phyloP scores from a whole-genome alignment of 2,113 vertebrate species.

The Poecilia latipinna region DNA sequence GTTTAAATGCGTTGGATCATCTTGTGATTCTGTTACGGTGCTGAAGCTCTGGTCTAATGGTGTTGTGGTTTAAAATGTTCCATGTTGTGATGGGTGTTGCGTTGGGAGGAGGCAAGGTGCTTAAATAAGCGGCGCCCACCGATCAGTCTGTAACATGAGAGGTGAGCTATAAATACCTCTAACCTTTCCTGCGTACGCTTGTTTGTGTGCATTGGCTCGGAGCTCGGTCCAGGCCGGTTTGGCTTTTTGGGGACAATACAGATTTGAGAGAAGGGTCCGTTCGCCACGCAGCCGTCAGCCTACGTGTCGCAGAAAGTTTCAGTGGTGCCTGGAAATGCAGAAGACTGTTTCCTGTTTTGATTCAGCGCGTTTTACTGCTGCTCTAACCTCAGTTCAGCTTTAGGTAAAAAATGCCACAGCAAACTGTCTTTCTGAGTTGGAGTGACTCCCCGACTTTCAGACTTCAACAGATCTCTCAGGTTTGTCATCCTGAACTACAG shows the following conservation, averaged over 20 bases:
- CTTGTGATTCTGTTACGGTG: not conserved
- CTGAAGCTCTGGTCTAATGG: not conserved
- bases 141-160: conserved; percentile 81
- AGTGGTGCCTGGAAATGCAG: conserved; percentile 59
- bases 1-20: not conserved
- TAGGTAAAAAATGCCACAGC: conserved; percentile 63
- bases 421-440: conserved; percentile 48
- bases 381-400: conserved; percentile 25
- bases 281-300: conserved; percentile 8
- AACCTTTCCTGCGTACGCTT: conserved; percentile 76
- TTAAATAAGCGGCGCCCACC: conserved; percentile 76
- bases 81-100: conserved; percentile 37
- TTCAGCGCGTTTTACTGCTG: conserved; percentile 24
- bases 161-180: conserved; percentile 81
- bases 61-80: conserved; percentile 16
- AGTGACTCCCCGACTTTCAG: conserved; percentile 59
- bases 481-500: conserved; percentile 44
- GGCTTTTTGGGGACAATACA: conserved; percentile 57
- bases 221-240: conserved; percentile 44
- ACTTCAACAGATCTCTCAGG: conserved; percentile 55
- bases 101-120: conserved; percentile 72
- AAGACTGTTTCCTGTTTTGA: conserved; percentile 29
- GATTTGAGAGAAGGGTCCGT: conserved; percentile 18
- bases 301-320: conserved; percentile 24
- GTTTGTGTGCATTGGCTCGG: conserved; percentile 63